These are phyloP conservation scores for Epizoanthus ramosus DNA, from an alignment of 92 coral and sea anemone genomes.

Conservation along the genomic window DNA sequence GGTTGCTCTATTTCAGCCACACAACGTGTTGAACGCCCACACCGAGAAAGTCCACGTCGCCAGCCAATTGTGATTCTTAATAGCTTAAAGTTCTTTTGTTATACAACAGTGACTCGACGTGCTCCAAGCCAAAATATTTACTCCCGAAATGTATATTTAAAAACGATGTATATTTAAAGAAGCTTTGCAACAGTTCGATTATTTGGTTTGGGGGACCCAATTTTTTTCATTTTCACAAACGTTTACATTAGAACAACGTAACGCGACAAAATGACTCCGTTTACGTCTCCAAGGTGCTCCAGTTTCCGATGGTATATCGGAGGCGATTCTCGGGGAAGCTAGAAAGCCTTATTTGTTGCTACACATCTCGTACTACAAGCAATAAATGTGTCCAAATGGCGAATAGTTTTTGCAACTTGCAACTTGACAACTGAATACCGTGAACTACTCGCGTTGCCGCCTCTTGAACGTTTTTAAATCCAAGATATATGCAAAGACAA, in stretches of 20 bases:
- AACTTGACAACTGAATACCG: background rate
- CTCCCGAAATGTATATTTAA: background rate
- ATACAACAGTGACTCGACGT: background rate
- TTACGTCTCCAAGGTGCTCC: too few relatives aligned
- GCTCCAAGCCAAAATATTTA: slow-evolving; percentile 4
- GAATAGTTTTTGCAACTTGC: background rate
- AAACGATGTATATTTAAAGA: background rate
- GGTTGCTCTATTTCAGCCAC: background rate
- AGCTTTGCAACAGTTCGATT: background rate
- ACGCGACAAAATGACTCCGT: too few relatives aligned
- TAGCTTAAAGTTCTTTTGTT: background rate
- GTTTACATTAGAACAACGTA: too few relatives aligned
- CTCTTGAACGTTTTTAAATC: background rate
- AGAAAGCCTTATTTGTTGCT: too few relatives aligned
- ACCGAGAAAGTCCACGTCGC: background rate
- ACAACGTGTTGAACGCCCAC: background rate
- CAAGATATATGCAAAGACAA: background rate
- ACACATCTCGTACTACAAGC: background rate
- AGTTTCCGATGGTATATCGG: too few relatives aligned
- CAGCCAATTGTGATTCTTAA: background rate
- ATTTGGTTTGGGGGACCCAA: background rate
- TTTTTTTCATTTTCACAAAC: background rate
- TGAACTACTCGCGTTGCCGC: background rate
- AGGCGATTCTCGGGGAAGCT: too few relatives aligned
- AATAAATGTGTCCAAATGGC: background rate